Evolutionary conservation across 2,888 invertebrate genomes (phyloP), one percentile per base, ranked within the genome.

Genomic region (Ephialtes manifestator): DNA sequence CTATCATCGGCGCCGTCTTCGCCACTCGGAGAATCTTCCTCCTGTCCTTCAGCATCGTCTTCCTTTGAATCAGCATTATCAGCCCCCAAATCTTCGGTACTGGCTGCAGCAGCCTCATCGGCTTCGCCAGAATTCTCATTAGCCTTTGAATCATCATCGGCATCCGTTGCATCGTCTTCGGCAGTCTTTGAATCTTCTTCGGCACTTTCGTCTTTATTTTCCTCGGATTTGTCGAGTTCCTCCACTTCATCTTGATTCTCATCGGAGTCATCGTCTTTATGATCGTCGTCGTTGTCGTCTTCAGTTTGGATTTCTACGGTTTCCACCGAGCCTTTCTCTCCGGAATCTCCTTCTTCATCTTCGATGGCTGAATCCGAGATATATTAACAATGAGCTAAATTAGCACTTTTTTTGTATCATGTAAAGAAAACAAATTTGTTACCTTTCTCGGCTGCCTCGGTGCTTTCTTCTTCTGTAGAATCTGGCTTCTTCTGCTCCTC

Each of bases 1-100:
- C 85, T 86, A 58, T 18, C 83, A 18, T 76, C 83, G 1, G 81
- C 55, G 4, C 53, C 87, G 46, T 89, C 92, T 67, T 92, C 92
- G 46, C 89, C 91, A 8, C 86, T 88, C 87, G 89, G 89, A 60
- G 80, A 84, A 67, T 88, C 10, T 39, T 39, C 90, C 31, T 82
- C 83, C 83, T 86, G 43, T 83, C 84, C 71, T 63, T 86, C 78
- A 83, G 86, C 86, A 67, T 71, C 75, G 0, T 39, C 67, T 60
- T 75, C 81, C 35, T 63, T 63, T 0, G 63, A 63, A 35, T 63
- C 39, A 39, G 35, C 39, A 4, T 39, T 39, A n/a, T 63, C 63
- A 18, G 63, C 18, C 39, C n/a, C 18, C 10, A 39, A 63, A 63
- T 63, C 63, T 7, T 63, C 63, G 3, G 2, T 18, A 10, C 39